phyloP scores from a whole-genome alignment of 2,113 vertebrate species.

The Cnemophilus loriae region DNA sequence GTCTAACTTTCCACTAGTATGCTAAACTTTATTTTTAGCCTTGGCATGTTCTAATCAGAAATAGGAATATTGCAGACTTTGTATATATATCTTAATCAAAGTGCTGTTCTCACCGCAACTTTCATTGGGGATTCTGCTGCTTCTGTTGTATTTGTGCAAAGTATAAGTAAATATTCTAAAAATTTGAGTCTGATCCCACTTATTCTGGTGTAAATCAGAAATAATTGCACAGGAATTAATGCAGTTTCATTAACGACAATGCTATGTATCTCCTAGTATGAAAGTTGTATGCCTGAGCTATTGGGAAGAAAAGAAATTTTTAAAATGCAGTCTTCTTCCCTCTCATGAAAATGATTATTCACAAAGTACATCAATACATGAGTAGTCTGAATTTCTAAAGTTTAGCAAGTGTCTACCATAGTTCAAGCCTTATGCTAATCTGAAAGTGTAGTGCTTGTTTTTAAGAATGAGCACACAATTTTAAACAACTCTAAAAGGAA shows the following conservation, averaged over 20 bases:
- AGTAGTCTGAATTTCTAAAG: not conserved
- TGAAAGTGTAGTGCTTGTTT: not conserved
- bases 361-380: not conserved
- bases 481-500: not conserved
- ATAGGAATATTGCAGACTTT: not conserved
- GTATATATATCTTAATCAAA: not conserved
- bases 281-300: not conserved
- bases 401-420: not conserved
- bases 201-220: not conserved
- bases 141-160: not conserved
- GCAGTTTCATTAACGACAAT: not conserved
- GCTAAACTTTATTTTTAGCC: not conserved
- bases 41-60: not conserved
- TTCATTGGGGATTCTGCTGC: not conserved
- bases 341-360: not conserved
- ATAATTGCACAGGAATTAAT: not conserved
- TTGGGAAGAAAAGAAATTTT: not conserved
- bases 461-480: not conserved
- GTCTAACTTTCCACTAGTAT: not conserved
- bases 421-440: not conserved
- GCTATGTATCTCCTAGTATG: not conserved
- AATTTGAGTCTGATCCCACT: rapidly evolving
- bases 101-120: not conserved
- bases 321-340: not conserved
- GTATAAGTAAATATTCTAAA: not conserved